Conservation (phyloP, 2,888 invertebrate species). For the Buathra laborator region DNA sequence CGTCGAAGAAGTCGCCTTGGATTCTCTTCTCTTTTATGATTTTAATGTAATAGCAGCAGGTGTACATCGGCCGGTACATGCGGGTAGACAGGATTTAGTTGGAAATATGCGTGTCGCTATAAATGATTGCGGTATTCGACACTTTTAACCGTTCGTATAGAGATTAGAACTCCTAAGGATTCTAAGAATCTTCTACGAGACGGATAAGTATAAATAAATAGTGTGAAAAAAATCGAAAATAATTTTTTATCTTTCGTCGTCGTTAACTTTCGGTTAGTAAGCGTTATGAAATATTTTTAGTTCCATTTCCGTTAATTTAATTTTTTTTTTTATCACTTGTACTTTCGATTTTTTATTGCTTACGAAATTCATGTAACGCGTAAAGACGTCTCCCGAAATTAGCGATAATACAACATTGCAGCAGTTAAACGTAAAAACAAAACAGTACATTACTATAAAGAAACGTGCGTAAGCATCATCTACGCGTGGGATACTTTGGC, state of each 20-base stretch:
- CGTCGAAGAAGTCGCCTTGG: conserved; percentile 22
- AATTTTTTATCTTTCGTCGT: neutral
- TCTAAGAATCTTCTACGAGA: neutral
- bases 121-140: neutral
- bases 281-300: neutral
- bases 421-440: conserved; percentile 21
- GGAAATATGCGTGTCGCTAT: neutral
- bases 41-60: conserved; percentile 7
- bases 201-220: neutral
- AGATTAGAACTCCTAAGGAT: neutral
- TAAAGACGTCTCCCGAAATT: neutral
- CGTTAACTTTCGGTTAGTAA: neutral
- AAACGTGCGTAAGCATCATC: conserved; percentile 23
- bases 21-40: neutral
- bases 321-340: neutral
- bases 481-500: conserved; percentile 56
- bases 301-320: neutral
- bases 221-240: neutral
- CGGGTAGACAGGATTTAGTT: neutral
- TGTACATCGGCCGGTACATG: conserved; percentile 4
- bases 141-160: neutral
- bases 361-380: neutral
- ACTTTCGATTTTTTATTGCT: neutral
- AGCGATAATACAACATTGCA: neutral
- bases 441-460: conserved; percentile 18